phyloP scores from a whole-genome alignment of 2,797 vertebrate species.

The Myotis daubentonii region DNA sequence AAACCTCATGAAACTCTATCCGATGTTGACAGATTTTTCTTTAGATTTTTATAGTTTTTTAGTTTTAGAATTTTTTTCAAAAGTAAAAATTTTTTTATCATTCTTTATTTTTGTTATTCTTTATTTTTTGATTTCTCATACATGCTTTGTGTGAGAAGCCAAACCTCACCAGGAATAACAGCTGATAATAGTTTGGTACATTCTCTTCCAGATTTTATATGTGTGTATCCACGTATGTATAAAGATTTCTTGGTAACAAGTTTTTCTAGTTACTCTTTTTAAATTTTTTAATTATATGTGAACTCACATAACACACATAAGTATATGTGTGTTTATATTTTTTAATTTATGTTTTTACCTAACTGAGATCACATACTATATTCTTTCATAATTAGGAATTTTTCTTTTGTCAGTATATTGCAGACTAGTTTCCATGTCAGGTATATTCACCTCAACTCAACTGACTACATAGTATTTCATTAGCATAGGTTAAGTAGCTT shows the following conservation, averaged over 20 bases:
- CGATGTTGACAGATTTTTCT: not conserved
- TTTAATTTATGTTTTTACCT: not conserved
- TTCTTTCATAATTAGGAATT: not conserved
- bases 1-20: slow-evolving; percentile 13
- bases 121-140: not conserved
- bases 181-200: not conserved
- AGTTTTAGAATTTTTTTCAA: not conserved
- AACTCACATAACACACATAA: not conserved
- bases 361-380: not conserved
- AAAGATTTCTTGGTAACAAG: not conserved
- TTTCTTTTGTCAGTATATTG: not conserved
- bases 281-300: not conserved
- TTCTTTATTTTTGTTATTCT: not conserved
- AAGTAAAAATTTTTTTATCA: not conserved
- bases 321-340: not conserved
- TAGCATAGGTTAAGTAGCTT: not conserved
- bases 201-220: not conserved
- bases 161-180: not conserved
- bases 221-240: not conserved
- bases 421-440: not conserved
- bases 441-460: not conserved
- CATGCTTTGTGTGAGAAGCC: not conserved
- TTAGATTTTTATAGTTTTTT: not conserved
- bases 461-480: not conserved
- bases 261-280: not conserved